Base-by-base conservation (phyloP, 2,797 vertebrate genomes). In the Coregonus suidteri region DNA sequence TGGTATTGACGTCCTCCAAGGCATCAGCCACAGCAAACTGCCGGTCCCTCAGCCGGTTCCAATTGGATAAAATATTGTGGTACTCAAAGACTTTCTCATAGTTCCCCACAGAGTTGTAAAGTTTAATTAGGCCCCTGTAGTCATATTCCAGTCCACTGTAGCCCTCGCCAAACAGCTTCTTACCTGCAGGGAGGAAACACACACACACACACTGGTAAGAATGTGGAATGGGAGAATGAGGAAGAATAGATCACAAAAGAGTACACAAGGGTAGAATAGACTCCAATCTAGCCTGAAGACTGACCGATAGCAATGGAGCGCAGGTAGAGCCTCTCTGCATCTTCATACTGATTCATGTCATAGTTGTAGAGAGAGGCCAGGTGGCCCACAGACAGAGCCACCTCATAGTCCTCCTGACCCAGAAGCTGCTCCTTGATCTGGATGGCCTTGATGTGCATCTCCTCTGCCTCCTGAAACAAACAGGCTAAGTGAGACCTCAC, bases 401-500 rank as follows among this genome's bases (percentile, higher is more conserved):
- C 98, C 94, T 99, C 98, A 1, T 99, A 99, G 94, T 99, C 98
- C 85, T 99, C 98, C 80, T 99, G 97, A 77, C 98, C 98, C 76
- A 99, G 95, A n/a, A 99, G 96, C 91, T 99, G 98, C 90, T 99
- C 98, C 93, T 99, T 99, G 85, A 99, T 99, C 91, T 99, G 97
- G 91, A 99, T 99, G 79, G 98, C 98, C 92, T 99, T 99, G 87
- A 99, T 97, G 91, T 99, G 98, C 98, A 99, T 99, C 93, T 99
- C 98, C 91, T 99, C 98, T 3, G 98, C 98, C 90, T 99, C 98
- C 98, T 99, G 84, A 53, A 47, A 47, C 14, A 80, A 51, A 81
- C 16, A 15, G 30, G 59, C 51, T 54, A 66, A 47, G 20, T 7
- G 6, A 47, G 41, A 47, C 9, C 3, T 37, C 59, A 62, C 59